Evolutionary conservation across 2,797 vertebrate species (phyloP), one percentile per base, ranked within the genome.

Genomic region (Pipistrellus nathusii): DNA sequence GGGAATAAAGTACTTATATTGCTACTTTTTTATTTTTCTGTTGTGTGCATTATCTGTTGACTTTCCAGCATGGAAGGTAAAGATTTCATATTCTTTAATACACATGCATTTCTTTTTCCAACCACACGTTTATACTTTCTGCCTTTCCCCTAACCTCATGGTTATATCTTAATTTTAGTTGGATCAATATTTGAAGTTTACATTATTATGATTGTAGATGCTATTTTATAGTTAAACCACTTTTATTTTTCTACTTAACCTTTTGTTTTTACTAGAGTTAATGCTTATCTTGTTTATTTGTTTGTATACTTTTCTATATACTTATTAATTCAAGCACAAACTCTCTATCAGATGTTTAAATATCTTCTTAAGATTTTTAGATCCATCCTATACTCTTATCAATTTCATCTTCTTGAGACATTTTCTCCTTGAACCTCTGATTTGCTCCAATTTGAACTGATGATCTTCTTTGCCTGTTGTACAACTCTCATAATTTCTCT

Each of bases 231-330:
- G 27, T 72, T 96, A 76, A 59, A n/a, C 32, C 32, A 38, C 23
- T 82, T 90, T 87, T 88, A 51, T 25, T 62, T 94, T 81, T 11
- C 38, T 71, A 59, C 30, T 3, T 85, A 62, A 38, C 3, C 57
- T 53, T 72, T 68, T 92, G 18, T 17, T 92, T 93, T 95, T 91
- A 53, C 12, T 88, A 46, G 14, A n/a, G 6, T 90, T 96, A 90
- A 30, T 69, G 57, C 84, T 80, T n/a, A 32, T 85, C 69, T 82
- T 82, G 14, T 90, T 91, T 71, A 82, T 12, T 53, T 94, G 12
- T 85, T 87, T 78, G 30, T 81, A 14, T 80, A 44, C 3, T 80
- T 90, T 89, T 85, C 32, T 77, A 0, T 86, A 71, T 59, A 62
- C 6, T 57, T 46, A 66, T 35, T 71, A 71, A 85, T 68, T 93